Conservation (phyloP, 2,797 vertebrate species). For the Emydoidea blandingii region DNA sequence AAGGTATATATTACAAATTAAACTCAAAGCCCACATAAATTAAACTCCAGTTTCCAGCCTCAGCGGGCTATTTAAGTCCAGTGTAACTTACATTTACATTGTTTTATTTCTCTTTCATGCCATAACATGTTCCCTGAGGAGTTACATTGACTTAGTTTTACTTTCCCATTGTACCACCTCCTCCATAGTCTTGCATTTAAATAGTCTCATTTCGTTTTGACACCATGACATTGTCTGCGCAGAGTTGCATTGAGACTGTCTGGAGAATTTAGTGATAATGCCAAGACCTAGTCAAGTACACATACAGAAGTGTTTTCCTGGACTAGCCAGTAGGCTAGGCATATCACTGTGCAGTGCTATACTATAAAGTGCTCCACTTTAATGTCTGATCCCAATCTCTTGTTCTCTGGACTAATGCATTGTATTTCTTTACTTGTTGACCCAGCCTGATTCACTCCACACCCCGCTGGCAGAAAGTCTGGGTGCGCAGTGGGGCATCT, state of each 20-base stretch:
- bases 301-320: background rate
- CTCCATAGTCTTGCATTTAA: slow-evolving; percentile 72
- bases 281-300: slow-evolving; percentile 2
- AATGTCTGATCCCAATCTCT: background rate
- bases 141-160: slow-evolving; percentile 67
- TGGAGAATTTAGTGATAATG: slow-evolving; percentile 46
- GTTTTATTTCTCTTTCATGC: slow-evolving; percentile 73
- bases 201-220: slow-evolving; percentile 77
- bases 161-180: slow-evolving; percentile 64
- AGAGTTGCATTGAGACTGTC: background rate
- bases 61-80: slow-evolving; percentile 67
- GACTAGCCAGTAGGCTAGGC: background rate
- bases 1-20: slow-evolving; percentile 73
- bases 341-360: background rate
- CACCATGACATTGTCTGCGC: slow-evolving; percentile 57
- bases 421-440: background rate
- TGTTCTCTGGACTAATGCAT: background rate
- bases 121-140: slow-evolving; percentile 69
- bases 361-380: background rate
- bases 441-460: background rate
- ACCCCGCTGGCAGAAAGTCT: background rate
- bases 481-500: background rate
- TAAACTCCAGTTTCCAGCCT: slow-evolving; percentile 50
- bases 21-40: slow-evolving; percentile 66
- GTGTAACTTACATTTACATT: slow-evolving; percentile 69